phyloP scores from a whole-genome alignment of 2,888 invertebrate genomes.

The Stenolophus ochropezus region DNA sequence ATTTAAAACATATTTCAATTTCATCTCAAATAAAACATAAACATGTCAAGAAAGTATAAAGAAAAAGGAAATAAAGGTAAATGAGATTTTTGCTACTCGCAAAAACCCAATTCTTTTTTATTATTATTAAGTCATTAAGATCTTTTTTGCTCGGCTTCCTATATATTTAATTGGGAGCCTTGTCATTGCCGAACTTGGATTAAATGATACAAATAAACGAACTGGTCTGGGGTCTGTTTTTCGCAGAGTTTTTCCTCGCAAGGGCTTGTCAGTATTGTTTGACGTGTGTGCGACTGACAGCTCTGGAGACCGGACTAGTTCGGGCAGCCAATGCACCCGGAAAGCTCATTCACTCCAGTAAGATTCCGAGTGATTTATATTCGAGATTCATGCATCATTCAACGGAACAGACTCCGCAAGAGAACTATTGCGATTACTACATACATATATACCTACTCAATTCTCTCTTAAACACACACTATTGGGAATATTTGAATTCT shows the following conservation, averaged over 20 bases:
- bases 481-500: not conserved
- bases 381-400: not conserved
- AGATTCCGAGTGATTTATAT: not conserved
- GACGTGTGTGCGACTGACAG: not conserved
- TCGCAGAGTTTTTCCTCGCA: not conserved
- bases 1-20: not conserved
- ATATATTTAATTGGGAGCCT: constrained; percentile 33
- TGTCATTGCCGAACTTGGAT: constrained; percentile 19
- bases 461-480: not conserved
- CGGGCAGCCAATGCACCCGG: not conserved
- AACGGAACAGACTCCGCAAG: not conserved
- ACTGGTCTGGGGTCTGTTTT: not conserved
- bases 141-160: constrained; percentile 6
- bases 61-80: not conserved
- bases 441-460: not conserved
- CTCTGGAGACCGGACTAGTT: not conserved
- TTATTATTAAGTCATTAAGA: constrained; percentile 32
- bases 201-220: constrained; percentile 31
- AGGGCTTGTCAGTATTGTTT: constrained; percentile 5
- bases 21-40: not conserved
- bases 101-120: constrained; percentile 24
- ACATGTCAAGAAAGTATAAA: not conserved
- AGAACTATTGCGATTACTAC: not conserved
- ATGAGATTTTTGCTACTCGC: constrained; percentile 19
- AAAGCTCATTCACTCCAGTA: not conserved